phyloP scores from a whole-genome alignment of 2,888 invertebrate genomes.

The Lochmaea crataegi region DNA sequence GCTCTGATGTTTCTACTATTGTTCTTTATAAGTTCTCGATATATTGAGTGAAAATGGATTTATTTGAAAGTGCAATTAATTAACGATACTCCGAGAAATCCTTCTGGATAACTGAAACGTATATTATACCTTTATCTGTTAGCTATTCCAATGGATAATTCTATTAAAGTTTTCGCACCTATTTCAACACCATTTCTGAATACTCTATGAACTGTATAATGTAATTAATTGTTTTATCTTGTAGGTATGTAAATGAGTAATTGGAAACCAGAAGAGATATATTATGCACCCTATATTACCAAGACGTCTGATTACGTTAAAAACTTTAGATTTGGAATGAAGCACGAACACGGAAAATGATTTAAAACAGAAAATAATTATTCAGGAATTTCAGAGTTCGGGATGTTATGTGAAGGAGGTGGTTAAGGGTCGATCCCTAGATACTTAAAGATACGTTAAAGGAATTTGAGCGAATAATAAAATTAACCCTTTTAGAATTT shows the following conservation, averaged over 20 bases:
- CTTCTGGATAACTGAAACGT: constrained; percentile 3
- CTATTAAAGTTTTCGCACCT: constrained; percentile 37
- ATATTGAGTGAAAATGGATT: not conserved
- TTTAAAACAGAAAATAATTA: constrained; percentile 49
- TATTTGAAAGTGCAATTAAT: not conserved
- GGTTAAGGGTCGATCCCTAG: not conserved
- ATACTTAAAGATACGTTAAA: not conserved
- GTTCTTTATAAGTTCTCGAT: too few relatives aligned
- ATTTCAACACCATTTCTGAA: constrained; percentile 29
- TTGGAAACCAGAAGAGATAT: constrained; percentile 43
- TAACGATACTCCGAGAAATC: not conserved
- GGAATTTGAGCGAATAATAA: not conserved
- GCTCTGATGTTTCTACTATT: too few relatives aligned
- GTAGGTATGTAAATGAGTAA: constrained; percentile 43
- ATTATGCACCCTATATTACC: constrained; percentile 45
- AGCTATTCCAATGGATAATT: constrained; percentile 27
- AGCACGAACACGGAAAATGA: constrained; percentile 44
- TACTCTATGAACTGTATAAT: constrained; percentile 32
- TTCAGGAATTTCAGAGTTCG: constrained; percentile 39
- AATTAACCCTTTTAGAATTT: not conserved
- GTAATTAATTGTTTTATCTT: constrained; percentile 42
- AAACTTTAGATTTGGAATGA: constrained; percentile 42
- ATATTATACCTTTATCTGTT: constrained; percentile 25
- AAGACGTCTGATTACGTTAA: constrained; percentile 45
- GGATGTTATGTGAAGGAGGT: not conserved